A percentile compares a stretch with the other conserved stretches of the same genome.
These are phyloP conservation scores for Bovichtus variegatus DNA, from an alignment of 2,797 vertebrate species.

Conservation along the genomic window DNA sequence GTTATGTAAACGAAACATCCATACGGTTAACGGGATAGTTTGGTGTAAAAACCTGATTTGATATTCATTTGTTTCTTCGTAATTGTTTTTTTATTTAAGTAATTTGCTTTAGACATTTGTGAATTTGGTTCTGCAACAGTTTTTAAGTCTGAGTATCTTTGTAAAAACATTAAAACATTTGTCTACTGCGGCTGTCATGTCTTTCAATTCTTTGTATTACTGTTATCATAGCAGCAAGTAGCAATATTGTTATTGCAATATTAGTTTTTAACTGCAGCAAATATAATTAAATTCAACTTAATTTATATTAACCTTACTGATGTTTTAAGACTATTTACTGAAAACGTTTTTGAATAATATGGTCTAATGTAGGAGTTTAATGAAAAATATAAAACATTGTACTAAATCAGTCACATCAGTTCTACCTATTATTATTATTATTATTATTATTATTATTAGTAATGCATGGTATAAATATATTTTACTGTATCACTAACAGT, in stretches of 20 bases:
- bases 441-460: too few relatives aligned
- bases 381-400: not conserved
- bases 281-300: not conserved
- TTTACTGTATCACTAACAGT: too few relatives aligned
- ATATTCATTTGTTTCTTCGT: not conserved
- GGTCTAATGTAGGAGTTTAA: not conserved
- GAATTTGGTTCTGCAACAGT: not conserved
- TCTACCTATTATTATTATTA: not conserved
- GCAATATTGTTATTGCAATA: not conserved
- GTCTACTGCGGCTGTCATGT: not conserved
- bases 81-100: not conserved
- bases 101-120: constrained; percentile 13
- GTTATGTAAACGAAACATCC: not conserved
- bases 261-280: not conserved
- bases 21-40: not conserved
- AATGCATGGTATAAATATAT: not conserved
- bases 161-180: constrained; percentile 47
- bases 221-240: not conserved
- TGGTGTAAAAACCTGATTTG: not conserved
- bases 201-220: not conserved
- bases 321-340: not conserved
- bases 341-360: not conserved
- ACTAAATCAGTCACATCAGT: not conserved
- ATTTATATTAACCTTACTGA: not conserved
- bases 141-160: not conserved